A percentile compares a stretch with the other conserved stretches of the same genome.
phyloP scores from a whole-genome alignment of 2,888 invertebrate genomes.

The Caenorhabditis sulstoni region DNA sequence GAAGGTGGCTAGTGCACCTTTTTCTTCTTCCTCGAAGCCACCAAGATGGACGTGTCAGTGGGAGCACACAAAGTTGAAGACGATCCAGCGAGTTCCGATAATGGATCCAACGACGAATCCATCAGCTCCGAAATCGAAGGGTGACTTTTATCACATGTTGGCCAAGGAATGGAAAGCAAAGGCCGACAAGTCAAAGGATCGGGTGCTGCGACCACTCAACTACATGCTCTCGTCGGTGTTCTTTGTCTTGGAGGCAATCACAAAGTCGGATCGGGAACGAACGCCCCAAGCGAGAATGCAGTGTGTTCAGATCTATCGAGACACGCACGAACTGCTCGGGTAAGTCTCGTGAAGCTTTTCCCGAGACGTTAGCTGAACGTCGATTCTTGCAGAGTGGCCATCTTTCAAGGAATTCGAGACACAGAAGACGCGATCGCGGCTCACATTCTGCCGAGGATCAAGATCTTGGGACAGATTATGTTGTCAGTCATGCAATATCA shows the following conservation, averaged over 20 bases:
- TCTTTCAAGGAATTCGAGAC: conserved; percentile 31
- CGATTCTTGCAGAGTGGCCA: conserved; percentile 25
- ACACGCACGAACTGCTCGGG: conserved; percentile 41
- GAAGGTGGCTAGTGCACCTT: no score
- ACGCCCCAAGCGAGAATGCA: conserved; percentile 6
- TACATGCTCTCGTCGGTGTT: conserved; percentile 48
- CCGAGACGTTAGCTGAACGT: neutral
- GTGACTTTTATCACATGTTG: conserved; percentile 38
- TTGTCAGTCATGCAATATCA: conserved; percentile 53
- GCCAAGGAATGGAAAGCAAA: conserved; percentile 45
- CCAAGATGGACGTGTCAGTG: conserved; percentile 42
- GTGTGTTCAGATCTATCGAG: conserved; percentile 29
- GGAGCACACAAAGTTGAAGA: conserved; percentile 28
- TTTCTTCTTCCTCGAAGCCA: neutral
- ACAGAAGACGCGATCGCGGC: conserved; percentile 37
- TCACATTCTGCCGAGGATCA: conserved; percentile 52
- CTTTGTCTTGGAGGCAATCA: conserved; percentile 42
- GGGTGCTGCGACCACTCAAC: conserved; percentile 24
- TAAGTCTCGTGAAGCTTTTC: no score
- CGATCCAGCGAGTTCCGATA: conserved; percentile 26
- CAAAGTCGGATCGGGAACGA: conserved; percentile 25
- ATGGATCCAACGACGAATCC: conserved; percentile 19
- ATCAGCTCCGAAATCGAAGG: conserved; percentile 10
- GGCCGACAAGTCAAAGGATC: conserved; percentile 42
- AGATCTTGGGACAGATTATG: conserved; percentile 46